These are phyloP conservation scores for Stramonita haemastoma DNA, from an alignment of 2,888 invertebrate genomes.

Conservation along the genomic window DNA sequence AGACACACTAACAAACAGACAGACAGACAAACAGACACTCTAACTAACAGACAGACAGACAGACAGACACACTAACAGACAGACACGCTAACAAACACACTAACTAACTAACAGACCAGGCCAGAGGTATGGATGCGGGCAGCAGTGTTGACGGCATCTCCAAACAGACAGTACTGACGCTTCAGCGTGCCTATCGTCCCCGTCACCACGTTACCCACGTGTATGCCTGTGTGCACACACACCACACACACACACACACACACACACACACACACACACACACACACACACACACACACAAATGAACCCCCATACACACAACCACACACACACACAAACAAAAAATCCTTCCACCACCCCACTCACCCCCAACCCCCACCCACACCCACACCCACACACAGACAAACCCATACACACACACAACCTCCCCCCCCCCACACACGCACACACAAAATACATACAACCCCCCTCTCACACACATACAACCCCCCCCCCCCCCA, in stretches of 20 bases:
- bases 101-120: too few relatives aligned
- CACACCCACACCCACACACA: neutral
- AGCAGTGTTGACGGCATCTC: constrained; percentile 93
- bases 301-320: neutral
- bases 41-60: too few relatives aligned
- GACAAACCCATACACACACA: neutral
- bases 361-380: neutral
- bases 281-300: constrained; percentile 26
- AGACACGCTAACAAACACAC: too few relatives aligned
- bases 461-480: constrained; percentile 8
- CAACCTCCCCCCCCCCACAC: neutral
- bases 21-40: too few relatives aligned
- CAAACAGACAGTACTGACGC: constrained; percentile 92
- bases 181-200: constrained; percentile 91
- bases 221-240: constrained; percentile 79
- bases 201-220: constrained; percentile 92
- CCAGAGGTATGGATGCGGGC: constrained; percentile 90
- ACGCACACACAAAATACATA: neutral
- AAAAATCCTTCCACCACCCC: neutral
- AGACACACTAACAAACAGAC: too few relatives aligned
- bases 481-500: neutral
- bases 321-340: neutral
- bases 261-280: constrained; percentile 30
- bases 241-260: constrained; percentile 16
- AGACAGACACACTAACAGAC: too few relatives aligned